These are phyloP conservation scores for Agelastica alni DNA, from an alignment of 2,888 invertebrate species.

Conservation along the genomic window DNA sequence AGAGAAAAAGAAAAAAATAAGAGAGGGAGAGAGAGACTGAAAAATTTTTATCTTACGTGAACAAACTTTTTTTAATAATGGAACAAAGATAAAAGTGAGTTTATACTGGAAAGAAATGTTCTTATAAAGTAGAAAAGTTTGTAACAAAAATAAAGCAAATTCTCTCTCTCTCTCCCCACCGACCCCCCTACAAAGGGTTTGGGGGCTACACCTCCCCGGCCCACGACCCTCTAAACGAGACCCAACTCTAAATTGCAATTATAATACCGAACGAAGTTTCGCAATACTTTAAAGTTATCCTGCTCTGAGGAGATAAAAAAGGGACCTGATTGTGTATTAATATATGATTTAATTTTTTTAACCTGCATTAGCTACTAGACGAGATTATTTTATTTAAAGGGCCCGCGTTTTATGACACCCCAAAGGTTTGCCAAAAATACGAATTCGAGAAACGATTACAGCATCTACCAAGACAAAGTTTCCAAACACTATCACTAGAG, in stretches of 20 bases:
- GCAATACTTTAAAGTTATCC: slow-evolving; percentile 42
- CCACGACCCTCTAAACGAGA: slow-evolving; percentile 38
- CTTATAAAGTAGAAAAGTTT: slow-evolving; percentile 50
- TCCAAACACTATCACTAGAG: too few species aligned
- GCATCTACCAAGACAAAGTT: too few species aligned
- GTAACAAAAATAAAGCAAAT: slow-evolving; percentile 49
- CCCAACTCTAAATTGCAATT: slow-evolving; percentile 48
- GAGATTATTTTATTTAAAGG: too few species aligned
- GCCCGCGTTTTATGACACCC: too few species aligned
- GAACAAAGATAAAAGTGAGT: slow-evolving; percentile 50
- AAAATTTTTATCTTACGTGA: slow-evolving; percentile 34
- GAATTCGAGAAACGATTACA: too few species aligned
- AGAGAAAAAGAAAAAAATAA: too few species aligned
- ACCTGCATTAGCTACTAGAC: not conserved
- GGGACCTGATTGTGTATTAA: slow-evolving; percentile 40
- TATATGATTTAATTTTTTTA: slow-evolving; percentile 35
- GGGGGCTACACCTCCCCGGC: slow-evolving; percentile 23
- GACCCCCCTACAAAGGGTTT: slow-evolving; percentile 43
- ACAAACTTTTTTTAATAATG: slow-evolving; percentile 51
- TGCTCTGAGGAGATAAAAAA: slow-evolving; percentile 33
- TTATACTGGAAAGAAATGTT: slow-evolving; percentile 51
- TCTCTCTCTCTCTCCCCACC: too few species aligned
- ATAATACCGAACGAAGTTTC: slow-evolving; percentile 44
- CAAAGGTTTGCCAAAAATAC: too few species aligned
- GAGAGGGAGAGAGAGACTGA: not conserved